phyloP scores from a whole-genome alignment of 2,113 vertebrate genomes.

The Lagopus muta region DNA sequence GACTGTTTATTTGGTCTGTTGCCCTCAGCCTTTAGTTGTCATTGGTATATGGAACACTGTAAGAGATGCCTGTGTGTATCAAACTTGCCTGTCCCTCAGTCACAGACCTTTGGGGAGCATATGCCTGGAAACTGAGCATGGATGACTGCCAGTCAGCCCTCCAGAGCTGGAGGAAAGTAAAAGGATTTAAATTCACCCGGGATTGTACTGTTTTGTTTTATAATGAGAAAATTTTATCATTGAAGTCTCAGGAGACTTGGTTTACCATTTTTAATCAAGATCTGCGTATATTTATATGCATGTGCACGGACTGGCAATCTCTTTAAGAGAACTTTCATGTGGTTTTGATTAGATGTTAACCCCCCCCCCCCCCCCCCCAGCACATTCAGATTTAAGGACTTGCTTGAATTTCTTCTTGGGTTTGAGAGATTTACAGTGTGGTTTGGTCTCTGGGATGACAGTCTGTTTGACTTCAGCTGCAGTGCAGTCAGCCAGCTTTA shows the following conservation, averaged over 20 bases:
- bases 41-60: not conserved
- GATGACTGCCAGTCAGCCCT: not conserved
- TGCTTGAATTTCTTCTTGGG: not conserved
- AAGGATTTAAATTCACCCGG: not conserved
- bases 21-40: not conserved
- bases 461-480: not conserved
- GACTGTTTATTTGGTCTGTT: not conserved
- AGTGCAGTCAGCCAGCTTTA: not conserved
- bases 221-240: not conserved
- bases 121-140: not conserved
- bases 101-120: not conserved
- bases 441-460: not conserved
- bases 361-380: rapidly evolving
- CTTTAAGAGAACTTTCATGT: not conserved
- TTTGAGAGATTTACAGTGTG: not conserved
- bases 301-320: not conserved
- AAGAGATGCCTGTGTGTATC: not conserved
- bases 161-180: not conserved
- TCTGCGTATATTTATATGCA: not conserved
- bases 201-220: not conserved
- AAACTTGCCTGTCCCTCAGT: not conserved
- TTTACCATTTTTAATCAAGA: not conserved
- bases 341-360: not conserved
- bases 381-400: not conserved
- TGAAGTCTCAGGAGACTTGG: not conserved